phyloP scores from a whole-genome alignment of 2,797 vertebrate species.

The Rhinichthys osculus region DNA sequence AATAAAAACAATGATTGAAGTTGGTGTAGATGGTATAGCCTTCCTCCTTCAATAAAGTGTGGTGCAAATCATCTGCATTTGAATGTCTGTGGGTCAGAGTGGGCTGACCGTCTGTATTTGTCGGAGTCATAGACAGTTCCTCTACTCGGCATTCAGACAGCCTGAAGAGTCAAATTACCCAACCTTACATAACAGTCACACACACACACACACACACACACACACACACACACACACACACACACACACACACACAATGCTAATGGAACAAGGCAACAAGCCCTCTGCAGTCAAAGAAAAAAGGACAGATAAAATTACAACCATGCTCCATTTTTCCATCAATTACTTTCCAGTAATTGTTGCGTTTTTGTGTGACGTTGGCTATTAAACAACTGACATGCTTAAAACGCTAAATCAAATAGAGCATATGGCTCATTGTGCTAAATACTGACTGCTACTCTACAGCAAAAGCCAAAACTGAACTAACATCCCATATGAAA shows the following conservation, averaged over 20 bases:
- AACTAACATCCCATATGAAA: conserved; percentile 48
- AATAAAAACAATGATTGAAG: neutral
- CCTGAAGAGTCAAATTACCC: conserved; percentile 62
- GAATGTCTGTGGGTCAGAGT: conserved; percentile 10
- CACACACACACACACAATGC: conserved; percentile 44
- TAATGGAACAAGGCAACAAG: conserved; percentile 74
- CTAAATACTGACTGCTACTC: conserved; percentile 51
- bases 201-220: conserved; percentile 27
- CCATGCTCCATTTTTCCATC: conserved; percentile 68
- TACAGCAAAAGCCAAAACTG: conserved; percentile 58
- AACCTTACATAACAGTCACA: conserved; percentile 68
- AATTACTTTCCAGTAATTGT: conserved; percentile 62
- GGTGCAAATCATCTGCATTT: neutral
- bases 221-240: conserved; percentile 23
- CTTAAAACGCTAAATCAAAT: conserved; percentile 12
- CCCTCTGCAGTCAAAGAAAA: conserved; percentile 60
- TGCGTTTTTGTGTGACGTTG: conserved; percentile 58
- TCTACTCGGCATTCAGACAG: conserved; percentile 21
- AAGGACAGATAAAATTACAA: conserved; percentile 63
- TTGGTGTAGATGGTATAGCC: neutral
- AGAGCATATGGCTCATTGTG: conserved; percentile 25
- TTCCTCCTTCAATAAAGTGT: neutral
- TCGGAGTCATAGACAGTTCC: conserved; percentile 39
- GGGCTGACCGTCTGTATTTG: conserved; percentile 14
- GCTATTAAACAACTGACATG: conserved; percentile 16